Conservation (phyloP, 2,888 invertebrate species). For the Glyphotaelius pellucidus region DNA sequence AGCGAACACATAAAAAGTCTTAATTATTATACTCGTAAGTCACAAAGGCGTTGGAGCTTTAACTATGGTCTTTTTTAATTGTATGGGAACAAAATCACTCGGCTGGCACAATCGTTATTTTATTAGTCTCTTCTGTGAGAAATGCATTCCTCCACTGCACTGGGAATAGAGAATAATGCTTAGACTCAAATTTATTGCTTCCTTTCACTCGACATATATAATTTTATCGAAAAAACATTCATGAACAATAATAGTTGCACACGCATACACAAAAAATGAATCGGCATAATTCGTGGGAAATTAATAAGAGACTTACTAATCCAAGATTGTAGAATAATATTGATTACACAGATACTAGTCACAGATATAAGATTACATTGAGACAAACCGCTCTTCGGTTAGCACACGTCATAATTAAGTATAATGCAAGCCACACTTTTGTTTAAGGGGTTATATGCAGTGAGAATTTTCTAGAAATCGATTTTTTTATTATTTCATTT, state of each 20-base stretch:
- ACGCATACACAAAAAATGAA: background rate
- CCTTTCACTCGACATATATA: slow-evolving; percentile 23
- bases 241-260: background rate
- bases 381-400: background rate
- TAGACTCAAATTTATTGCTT: background rate
- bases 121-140: slow-evolving; percentile 18
- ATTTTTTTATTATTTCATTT: too few species aligned
- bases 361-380: background rate
- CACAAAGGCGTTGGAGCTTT: slow-evolving; percentile 14
- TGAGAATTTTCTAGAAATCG: too few species aligned
- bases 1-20: slow-evolving; percentile 31
- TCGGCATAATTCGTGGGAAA: background rate
- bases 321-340: background rate
- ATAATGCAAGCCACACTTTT: too few species aligned
- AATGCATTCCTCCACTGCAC: slow-evolving; percentile 31
- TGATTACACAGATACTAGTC: background rate
- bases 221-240: background rate
- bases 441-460: too few species aligned
- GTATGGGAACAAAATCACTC: slow-evolving; percentile 38
- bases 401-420: background rate
- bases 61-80: slow-evolving; percentile 4
- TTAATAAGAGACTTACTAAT: background rate
- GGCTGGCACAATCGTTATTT: background rate
- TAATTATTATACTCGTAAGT: slow-evolving; percentile 37
- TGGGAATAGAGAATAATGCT: slow-evolving; percentile 4